phyloP scores from a whole-genome alignment of 2,888 invertebrate species.

The Ferdinandea cuprea region DNA sequence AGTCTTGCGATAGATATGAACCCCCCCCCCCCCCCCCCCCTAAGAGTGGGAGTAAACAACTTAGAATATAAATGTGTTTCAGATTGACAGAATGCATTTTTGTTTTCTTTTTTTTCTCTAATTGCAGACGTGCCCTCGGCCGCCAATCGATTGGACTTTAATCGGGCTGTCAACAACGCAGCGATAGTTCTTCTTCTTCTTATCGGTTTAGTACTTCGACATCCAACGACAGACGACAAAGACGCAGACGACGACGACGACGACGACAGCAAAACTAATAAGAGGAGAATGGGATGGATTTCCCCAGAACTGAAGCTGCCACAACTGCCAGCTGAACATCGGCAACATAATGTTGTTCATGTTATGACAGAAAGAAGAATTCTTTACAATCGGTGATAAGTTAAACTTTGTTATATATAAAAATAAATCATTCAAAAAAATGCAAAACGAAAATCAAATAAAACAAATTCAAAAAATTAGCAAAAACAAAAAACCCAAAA shows the following conservation, averaged over 20 bases:
- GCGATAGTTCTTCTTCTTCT: slow-evolving; percentile 52
- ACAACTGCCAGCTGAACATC: slow-evolving; percentile 5
- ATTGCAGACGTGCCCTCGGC: slow-evolving; percentile 66
- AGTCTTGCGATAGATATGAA: too few species aligned
- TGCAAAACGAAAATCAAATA: slow-evolving; percentile 45
- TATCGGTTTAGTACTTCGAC: slow-evolving; percentile 43
- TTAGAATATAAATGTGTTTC: slow-evolving; percentile 37
- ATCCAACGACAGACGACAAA: slow-evolving; percentile 28
- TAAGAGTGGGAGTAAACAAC: neutral
- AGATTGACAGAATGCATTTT: slow-evolving; percentile 64
- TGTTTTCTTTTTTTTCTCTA: slow-evolving; percentile 36
- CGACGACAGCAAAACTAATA: neutral
- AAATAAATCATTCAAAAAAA: slow-evolving; percentile 17
- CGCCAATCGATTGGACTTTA: slow-evolving; percentile 51
- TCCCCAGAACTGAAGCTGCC: slow-evolving; percentile 3
- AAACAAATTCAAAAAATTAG: slow-evolving; percentile 18
- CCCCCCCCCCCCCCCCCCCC: neutral
- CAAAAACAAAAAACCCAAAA: slow-evolving; percentile 1
- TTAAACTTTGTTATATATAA: neutral
- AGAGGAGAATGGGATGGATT: neutral
- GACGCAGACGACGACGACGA: neutral
- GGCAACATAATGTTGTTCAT: slow-evolving; percentile 30
- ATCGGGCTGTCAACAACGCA: slow-evolving; percentile 56
- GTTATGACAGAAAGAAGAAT: neutral
- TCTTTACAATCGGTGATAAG: slow-evolving; percentile 61